Evolutionary conservation across 2,888 invertebrate species (phyloP).

Genomic region (Elmis aenea): DNA sequence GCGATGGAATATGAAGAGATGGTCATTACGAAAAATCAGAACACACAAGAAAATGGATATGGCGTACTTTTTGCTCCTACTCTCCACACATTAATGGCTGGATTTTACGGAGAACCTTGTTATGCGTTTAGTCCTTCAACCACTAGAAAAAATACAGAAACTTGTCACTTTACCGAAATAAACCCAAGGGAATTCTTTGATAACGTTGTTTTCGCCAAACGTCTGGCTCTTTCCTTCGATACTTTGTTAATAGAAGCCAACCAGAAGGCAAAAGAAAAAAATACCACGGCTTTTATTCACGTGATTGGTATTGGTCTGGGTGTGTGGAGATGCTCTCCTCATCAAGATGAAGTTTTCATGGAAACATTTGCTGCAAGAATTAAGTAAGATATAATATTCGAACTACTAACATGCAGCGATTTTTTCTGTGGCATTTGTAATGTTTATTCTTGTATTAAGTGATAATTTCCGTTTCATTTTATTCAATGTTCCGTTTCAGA

Average conservation of each 20-base stretch:
- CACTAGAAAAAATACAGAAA: conserved; percentile 4
- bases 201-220: conserved; percentile 42
- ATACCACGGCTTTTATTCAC: conserved; percentile 44
- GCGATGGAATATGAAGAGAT: conserved; percentile 54
- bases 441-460: too few relatives aligned
- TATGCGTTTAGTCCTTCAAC: conserved; percentile 13
- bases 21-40: conserved; percentile 49
- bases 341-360: conserved; percentile 29
- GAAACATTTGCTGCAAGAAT: conserved; percentile 29
- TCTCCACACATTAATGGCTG: conserved; percentile 32
- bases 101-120: conserved; percentile 31
- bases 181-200: conserved; percentile 39
- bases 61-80: conserved; percentile 22
- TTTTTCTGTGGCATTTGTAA: conserved; percentile 1
- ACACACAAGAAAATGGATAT: conserved; percentile 50
- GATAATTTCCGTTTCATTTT: too few relatives aligned
- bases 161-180: conserved; percentile 8
- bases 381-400: conserved; percentile 14
- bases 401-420: background rate
- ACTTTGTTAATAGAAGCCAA: conserved; percentile 46
- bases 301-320: conserved; percentile 38
- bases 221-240: conserved; percentile 41
- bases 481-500: too few relatives aligned
- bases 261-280: conserved; percentile 40
- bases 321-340: conserved; percentile 28